Conservation (phyloP, 2,888 invertebrate species). For the Scaptomyza reducta region DNA sequence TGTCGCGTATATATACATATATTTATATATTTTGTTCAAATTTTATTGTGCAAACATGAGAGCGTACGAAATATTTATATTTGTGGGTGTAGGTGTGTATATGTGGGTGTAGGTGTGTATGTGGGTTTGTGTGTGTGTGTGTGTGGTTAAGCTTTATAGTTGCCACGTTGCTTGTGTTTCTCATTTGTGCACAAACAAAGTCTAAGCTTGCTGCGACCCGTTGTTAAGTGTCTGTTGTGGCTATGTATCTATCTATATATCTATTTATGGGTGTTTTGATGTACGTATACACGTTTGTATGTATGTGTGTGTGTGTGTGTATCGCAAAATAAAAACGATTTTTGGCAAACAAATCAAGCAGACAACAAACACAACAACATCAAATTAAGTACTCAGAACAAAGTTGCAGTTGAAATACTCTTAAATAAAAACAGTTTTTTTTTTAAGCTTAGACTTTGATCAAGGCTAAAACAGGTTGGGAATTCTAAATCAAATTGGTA, state of each 20-base stretch:
- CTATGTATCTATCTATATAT: constrained; percentile 17
- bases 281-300: not conserved
- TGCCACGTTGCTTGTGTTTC: constrained; percentile 69
- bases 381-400: constrained; percentile 3
- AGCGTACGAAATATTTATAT: constrained; percentile 41
- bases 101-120: constrained; percentile 12
- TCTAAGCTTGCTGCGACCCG: constrained; percentile 48
- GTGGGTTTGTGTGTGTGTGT: constrained; percentile 10
- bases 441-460: too few species aligned
- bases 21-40: constrained; percentile 67
- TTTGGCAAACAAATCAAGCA: constrained; percentile 74
- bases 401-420: constrained; percentile 46
- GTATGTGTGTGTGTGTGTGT: constrained; percentile 18
- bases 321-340: constrained; percentile 73
- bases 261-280: not conserved
- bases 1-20: constrained; percentile 55
- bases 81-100: not conserved
- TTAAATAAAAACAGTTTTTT: constrained; percentile 31
- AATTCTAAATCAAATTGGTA: not conserved
- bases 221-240: constrained; percentile 70
- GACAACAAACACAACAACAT: constrained; percentile 45
- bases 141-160: constrained; percentile 66
- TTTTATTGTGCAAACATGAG: constrained; percentile 78
- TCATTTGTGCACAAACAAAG: constrained; percentile 57
- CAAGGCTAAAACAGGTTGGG: not conserved